Percentiles rank a stretch among this genome's conserved stretches.
These are phyloP conservation scores for Chascanopsetta lugubris DNA, from an alignment of 2,113 vertebrate genomes.

Conservation along the genomic window DNA sequence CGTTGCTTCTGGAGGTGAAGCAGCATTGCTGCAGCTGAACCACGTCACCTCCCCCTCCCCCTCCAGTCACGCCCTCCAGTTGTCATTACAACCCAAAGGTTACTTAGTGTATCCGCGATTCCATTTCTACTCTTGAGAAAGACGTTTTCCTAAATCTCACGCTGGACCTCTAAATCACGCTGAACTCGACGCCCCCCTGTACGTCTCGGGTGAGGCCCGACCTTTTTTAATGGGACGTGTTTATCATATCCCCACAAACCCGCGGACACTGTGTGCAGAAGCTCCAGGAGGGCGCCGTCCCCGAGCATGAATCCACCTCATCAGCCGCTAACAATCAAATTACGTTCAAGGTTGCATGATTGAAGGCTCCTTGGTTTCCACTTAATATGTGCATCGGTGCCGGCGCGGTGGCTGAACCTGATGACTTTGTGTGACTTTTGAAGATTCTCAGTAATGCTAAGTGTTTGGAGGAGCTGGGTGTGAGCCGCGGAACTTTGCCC, in stretches of 20 bases:
- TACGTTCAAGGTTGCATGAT: constrained; percentile 36
- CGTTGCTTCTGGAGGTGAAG: too few species aligned
- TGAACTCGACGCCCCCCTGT: neutral
- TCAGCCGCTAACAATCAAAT: constrained; percentile 53
- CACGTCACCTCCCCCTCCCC: too few species aligned
- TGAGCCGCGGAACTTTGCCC: neutral
- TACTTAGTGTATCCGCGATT: too few species aligned
- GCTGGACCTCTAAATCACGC: too few species aligned
- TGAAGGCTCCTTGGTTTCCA: constrained; percentile 1
- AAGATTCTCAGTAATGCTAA: neutral
- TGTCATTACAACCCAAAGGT: too few species aligned
- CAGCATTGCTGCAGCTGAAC: too few species aligned
- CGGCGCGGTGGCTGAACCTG: constrained; percentile 33
- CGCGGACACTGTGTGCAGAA: constrained; percentile 30
- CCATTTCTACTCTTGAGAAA: too few species aligned
- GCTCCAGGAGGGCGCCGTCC: constrained; percentile 42
- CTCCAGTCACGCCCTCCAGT: too few species aligned
- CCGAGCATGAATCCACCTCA: constrained; percentile 37
- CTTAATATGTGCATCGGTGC: constrained; percentile 39
- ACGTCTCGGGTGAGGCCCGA: constrained; percentile 3
- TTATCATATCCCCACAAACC: constrained; percentile 21
- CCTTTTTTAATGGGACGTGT: constrained; percentile 28
- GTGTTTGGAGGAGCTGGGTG: neutral
- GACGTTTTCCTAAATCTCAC: too few species aligned
- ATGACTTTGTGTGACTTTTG: constrained; percentile 20